phyloP scores from a whole-genome alignment of 2,113 vertebrate species.

The Spea multiplicata region DNA sequence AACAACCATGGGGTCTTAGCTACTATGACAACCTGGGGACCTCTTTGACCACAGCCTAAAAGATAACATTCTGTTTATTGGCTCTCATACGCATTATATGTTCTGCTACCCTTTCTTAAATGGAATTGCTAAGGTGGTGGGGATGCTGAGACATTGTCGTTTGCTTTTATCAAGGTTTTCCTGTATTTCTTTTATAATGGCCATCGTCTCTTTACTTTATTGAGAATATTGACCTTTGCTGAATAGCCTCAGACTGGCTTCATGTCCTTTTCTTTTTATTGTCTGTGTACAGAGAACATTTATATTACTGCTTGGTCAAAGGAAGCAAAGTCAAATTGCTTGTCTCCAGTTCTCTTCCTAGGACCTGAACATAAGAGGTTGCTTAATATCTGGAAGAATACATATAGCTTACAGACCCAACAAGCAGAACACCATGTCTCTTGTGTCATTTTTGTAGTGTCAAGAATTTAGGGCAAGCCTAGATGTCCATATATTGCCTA shows the following conservation, averaged over 20 bases:
- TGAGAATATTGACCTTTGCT: not conserved
- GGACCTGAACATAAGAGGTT: not conserved
- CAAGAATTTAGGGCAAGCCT: no score
- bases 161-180: constrained; percentile 11
- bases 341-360: not conserved
- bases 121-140: constrained; percentile 21
- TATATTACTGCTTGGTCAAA: not conserved
- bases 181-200: constrained; percentile 22
- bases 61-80: constrained; percentile 15
- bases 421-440: no score
- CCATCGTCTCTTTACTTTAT: constrained; percentile 19
- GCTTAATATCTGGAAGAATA: not conserved
- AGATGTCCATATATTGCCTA: no score
- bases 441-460: no score
- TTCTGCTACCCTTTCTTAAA: constrained; percentile 4
- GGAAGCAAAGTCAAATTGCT: not conserved
- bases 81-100: constrained; percentile 8
- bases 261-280: constrained; percentile 4
- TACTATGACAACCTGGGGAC: constrained; percentile 40
- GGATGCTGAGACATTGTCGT: constrained; percentile 33
- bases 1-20: constrained; percentile 22
- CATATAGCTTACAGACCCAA: constrained; percentile 41
- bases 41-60: constrained; percentile 13
- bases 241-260: not conserved
- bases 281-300: not conserved